Percentiles rank a stretch among this genome's conserved stretches.
Evolutionary conservation across 2,797 vertebrate species (phyloP).

Genomic region (Chaenodraco wilsoni): DNA sequence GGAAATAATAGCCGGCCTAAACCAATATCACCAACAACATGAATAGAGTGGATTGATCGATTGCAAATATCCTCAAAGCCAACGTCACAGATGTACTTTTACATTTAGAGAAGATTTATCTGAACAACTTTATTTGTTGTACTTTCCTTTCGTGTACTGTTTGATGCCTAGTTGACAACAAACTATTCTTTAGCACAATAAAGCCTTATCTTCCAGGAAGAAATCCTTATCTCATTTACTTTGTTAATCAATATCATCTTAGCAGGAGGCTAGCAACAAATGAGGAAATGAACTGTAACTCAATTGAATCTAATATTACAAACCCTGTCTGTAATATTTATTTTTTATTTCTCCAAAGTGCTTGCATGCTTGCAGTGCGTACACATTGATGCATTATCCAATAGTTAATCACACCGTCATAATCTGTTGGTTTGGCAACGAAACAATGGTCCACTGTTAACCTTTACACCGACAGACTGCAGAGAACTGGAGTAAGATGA

Average conservation of each 20-base stretch:
- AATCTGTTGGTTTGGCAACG: slow-evolving; percentile 67
- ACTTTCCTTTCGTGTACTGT: neutral
- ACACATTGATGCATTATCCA: slow-evolving; percentile 46
- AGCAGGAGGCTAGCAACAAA: neutral
- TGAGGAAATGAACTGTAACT: neutral
- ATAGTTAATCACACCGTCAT: slow-evolving; percentile 59
- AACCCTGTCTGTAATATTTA: neutral
- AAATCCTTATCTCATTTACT: neutral
- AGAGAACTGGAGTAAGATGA: slow-evolving; percentile 10
- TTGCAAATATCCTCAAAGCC: neutral
- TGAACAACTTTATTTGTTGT: neutral
- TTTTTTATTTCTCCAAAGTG: neutral
- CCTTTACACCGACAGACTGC: slow-evolving; percentile 2
- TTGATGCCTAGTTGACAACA: neutral
- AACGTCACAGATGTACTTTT: neutral
- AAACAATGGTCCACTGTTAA: slow-evolving; percentile 72
- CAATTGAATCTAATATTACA: neutral
- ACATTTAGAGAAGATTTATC: too few species aligned
- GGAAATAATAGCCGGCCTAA: slow-evolving; percentile 37
- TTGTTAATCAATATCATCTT: neutral
- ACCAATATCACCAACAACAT: neutral
- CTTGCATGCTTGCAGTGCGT: slow-evolving; percentile 2
- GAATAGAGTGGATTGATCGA: slow-evolving; percentile 23
- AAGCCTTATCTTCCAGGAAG: neutral
- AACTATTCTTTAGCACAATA: neutral